Evolutionary conservation across 1,140 invertebrate species (phyloP).

Genomic region (Liolophura sinensis): DNA sequence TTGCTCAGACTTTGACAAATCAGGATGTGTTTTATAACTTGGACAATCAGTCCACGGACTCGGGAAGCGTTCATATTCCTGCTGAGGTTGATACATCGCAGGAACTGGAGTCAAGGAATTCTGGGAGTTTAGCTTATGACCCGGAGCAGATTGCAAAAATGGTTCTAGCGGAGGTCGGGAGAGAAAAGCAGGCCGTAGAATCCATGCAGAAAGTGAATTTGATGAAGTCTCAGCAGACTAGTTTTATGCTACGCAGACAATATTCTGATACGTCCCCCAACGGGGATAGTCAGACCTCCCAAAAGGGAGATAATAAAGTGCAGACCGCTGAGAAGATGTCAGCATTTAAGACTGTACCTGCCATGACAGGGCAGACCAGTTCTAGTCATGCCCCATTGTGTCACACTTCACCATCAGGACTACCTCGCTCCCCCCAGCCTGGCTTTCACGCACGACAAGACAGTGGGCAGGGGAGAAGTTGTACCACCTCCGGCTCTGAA

Average conservation of each 20-base stretch:
- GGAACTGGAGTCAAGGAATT: too few relatives aligned
- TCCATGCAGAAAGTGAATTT: conserved; percentile 40
- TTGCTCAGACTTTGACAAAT: conserved; percentile 25
- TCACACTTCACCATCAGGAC: neutral
- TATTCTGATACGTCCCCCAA: conserved; percentile 2
- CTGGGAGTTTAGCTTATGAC: conserved; percentile 1
- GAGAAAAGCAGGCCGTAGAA: conserved; percentile 37
- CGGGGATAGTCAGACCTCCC: neutral
- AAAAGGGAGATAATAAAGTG: conserved; percentile 1
- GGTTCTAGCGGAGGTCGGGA: conserved; percentile 44
- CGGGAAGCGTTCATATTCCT: conserved; percentile 16
- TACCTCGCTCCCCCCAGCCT: neutral
- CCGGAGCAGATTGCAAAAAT: conserved; percentile 41
- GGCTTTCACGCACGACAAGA: neutral
- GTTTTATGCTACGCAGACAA: conserved; percentile 16
- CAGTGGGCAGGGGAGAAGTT: neutral
- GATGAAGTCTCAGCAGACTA: conserved; percentile 23
- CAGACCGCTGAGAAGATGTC: neutral
- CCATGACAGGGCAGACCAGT: neutral
- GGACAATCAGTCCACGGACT: conserved; percentile 28
- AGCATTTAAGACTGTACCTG: neutral
- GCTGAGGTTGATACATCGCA: neutral
- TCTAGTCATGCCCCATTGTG: neutral
- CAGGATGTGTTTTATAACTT: conserved; percentile 15
- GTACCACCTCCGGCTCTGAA: conserved; percentile 1